Percentiles rank a stretch among this genome's conserved stretches.
These are phyloP conservation scores for Helicoverpa armigera DNA, from an alignment of 1,140 invertebrate species.

Conservation along the genomic window DNA sequence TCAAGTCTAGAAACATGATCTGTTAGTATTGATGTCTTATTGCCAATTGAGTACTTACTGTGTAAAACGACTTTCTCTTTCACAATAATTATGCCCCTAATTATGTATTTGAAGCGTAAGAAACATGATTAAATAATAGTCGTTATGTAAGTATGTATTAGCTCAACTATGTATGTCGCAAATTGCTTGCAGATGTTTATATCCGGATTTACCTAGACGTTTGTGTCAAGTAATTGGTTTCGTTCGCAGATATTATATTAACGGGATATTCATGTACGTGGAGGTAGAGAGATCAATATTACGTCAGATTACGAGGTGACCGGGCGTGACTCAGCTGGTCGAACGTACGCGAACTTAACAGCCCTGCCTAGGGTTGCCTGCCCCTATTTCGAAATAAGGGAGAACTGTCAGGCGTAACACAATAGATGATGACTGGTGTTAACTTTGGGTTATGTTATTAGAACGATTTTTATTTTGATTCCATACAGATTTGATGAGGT, in stretches of 20 bases:
- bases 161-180: constrained; percentile 3
- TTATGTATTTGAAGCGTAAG: constrained; percentile 24
- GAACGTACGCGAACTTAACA: constrained; percentile 37
- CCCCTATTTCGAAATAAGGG: neutral
- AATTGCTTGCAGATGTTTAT: constrained; percentile 14
- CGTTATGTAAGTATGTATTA: constrained; percentile 3
- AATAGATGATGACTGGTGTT: neutral
- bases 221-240: neutral
- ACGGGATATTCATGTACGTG: constrained; percentile 10
- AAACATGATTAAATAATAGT: constrained; percentile 33
- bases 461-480: too few species aligned
- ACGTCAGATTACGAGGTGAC: constrained; percentile 63
- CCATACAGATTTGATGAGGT: too few species aligned
- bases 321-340: constrained; percentile 56
- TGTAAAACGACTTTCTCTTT: constrained; percentile 22
- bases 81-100: constrained; percentile 7
- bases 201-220: constrained; percentile 18
- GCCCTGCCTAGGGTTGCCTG: constrained; percentile 27
- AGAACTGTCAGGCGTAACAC: neutral
- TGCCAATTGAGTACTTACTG: neutral
- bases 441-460: too few species aligned
- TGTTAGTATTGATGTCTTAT: neutral
- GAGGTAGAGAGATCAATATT: constrained; percentile 54
- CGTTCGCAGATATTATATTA: constrained; percentile 8
- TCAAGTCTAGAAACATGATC: neutral